Conservation (phyloP, 1,140 invertebrate genomes). For the Theocolax elegans region DNA sequence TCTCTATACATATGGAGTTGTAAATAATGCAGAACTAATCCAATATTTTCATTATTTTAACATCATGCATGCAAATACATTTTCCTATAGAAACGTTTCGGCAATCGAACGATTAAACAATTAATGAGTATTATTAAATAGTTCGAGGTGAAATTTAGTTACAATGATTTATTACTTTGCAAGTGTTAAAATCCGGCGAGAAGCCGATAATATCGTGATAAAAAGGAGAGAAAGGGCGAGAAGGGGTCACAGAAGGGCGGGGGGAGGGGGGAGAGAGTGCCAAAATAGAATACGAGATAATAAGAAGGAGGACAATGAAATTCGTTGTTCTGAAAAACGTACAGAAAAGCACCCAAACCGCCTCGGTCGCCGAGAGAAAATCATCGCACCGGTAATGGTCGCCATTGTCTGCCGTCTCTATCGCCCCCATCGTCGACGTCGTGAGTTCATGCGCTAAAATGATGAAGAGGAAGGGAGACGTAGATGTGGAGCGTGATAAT, state of each 20-base stretch:
- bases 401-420: conserved; percentile 34
- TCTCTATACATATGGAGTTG: too few species aligned
- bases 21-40: too few species aligned
- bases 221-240: not conserved
- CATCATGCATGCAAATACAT: too few species aligned
- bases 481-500: not conserved
- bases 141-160: not conserved
- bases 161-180: not conserved
- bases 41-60: too few species aligned
- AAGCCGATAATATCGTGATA: not conserved
- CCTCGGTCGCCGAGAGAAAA: conserved; percentile 19
- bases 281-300: conserved; percentile 23
- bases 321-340: conserved; percentile 3
- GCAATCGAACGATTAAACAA: too few species aligned
- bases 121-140: too few species aligned
- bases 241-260: not conserved
- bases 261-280: not conserved
- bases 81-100: too few species aligned
- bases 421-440: not conserved
- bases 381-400: conserved; percentile 34
- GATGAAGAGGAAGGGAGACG: not conserved
- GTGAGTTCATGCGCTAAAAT: conserved; percentile 3
- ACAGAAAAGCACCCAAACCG: not conserved
- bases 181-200: not conserved
- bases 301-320: conserved; percentile 32